These are phyloP conservation scores for Desmodus rotundus DNA, from an alignment of 2,113 vertebrate genomes.

Conservation along the genomic window DNA sequence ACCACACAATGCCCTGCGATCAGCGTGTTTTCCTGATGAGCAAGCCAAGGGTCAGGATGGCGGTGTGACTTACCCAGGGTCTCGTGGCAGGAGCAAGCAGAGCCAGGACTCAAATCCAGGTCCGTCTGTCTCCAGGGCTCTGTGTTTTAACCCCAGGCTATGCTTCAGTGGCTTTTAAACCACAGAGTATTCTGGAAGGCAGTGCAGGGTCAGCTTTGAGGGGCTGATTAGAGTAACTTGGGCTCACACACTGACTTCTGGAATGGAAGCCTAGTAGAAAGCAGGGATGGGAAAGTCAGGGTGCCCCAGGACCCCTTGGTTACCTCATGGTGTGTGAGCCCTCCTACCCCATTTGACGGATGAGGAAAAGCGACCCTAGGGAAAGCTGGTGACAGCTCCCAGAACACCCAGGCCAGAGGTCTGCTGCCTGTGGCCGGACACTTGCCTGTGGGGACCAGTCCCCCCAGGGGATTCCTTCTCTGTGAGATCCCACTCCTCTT, in stretches of 20 bases:
- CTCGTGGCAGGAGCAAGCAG: background rate
- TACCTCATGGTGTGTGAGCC: background rate
- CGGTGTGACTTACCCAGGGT: background rate
- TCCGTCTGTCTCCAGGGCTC: background rate
- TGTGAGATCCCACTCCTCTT: background rate
- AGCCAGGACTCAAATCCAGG: background rate
- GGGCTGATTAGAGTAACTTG: accelerated
- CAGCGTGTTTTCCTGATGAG: background rate
- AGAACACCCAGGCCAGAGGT: background rate
- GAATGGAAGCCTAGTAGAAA: background rate
- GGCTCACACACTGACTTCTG: background rate
- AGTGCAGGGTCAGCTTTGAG: background rate
- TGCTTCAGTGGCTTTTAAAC: background rate
- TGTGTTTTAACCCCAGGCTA: background rate
- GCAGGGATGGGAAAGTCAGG: too few species aligned
- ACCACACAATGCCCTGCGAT: background rate
- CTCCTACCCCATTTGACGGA: background rate
- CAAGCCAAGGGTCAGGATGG: background rate
- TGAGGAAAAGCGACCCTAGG: background rate
- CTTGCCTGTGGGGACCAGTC: background rate
- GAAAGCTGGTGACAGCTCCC: too few species aligned
- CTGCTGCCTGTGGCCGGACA: background rate
- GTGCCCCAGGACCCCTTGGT: background rate
- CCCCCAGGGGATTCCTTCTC: background rate
- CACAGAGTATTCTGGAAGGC: background rate